Evolutionary conservation across 2,113 vertebrate species (phyloP), one percentile per base, ranked within the genome.

Genomic region (Erythrocercus mccallii): DNA sequence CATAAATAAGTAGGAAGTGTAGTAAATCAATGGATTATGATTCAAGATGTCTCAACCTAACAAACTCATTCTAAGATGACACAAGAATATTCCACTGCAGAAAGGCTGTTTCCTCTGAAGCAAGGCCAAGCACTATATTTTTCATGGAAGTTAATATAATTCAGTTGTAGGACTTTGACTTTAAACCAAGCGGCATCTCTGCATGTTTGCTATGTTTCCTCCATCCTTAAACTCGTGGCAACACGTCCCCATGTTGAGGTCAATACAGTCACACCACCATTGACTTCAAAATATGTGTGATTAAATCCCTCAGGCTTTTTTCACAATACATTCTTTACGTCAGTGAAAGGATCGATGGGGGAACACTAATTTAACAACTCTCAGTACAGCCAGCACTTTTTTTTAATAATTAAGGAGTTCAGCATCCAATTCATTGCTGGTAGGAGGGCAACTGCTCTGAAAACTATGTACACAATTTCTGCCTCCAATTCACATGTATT

Each of bases 191-290:
- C 30, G 27, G 4, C 21, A 45, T 37, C 45, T 80, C 42, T 30
- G 15, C 2, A 0, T 4, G 1, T 56, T 47, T 78, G 9, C 22
- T n/a, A 0, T 24, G 20, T 44, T 64, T 30, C 42, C 30, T 10
- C 21, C 57, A 22, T 27, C 58, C 80, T 71, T 42, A 71, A 78
- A 56, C 16, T 62, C 83, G 37, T 4, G n/a, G 22, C 51, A 71
- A 40, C 21, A 4, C 1, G 16, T 44, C 27, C n/a, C 20, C 1
- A 1, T 51, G 71, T 66, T n/a, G 56, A 64, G 38, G 24, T 78
- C 60, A 83, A 28, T 15, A 28, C 5, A 90, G 17, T 53, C 74
- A 73, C 18, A 69, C 5, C 27, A 54, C 6, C 22, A 51, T 18
- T 25, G 23, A 15, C 69, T 88, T 81, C 20, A 87, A 60, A 68